A percentile compares a stretch with the other conserved stretches of the same genome.
Conservation (phyloP, 1,140 invertebrate genomes). For the Drosophila tropicalis region DNA sequence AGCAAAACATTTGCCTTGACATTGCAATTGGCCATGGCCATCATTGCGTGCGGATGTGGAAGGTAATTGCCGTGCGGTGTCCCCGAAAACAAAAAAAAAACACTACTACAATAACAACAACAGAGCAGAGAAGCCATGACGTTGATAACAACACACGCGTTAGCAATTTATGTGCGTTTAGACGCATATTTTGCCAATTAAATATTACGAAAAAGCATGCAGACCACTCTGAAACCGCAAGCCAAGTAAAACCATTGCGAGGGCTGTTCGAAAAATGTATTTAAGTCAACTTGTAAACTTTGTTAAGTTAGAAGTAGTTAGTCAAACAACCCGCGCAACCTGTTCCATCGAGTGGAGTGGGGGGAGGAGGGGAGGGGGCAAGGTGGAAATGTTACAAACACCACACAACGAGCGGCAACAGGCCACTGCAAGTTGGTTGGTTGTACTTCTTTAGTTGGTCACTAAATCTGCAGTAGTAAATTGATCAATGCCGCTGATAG, state of each 20-base stretch:
- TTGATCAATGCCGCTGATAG: conserved; percentile 80
- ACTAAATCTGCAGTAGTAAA: conserved; percentile 28
- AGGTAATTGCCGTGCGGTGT: conserved; percentile 52
- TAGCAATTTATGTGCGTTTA: conserved; percentile 83
- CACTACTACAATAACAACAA: too few species aligned
- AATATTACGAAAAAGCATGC: conserved; percentile 83
- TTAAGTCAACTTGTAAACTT: too few species aligned
- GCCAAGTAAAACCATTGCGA: conserved; percentile 22
- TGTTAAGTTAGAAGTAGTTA: too few species aligned
- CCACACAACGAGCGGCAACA: too few species aligned
- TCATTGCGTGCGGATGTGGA: conserved; percentile 58
- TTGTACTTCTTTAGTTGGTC: conserved; percentile 6
- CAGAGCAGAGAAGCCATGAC: background rate
- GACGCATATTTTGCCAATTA: conserved; percentile 83
- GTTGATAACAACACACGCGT: conserved; percentile 49
- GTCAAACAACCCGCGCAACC: conserved; percentile 2
- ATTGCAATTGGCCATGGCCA: conserved; percentile 62
- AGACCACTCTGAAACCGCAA: conserved; percentile 57
- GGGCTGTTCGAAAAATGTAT: conserved; percentile 16
- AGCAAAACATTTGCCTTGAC: conserved; percentile 62
- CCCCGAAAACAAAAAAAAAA: conserved; percentile 19
- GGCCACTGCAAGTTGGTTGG: conserved; percentile 8
- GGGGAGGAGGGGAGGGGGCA: too few species aligned
- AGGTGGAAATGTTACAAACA: background rate
- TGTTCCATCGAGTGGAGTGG: background rate